Percentiles rank a stretch among this genome's conserved stretches.
Evolutionary conservation across 2,113 vertebrate species (phyloP).

Genomic region (Brachyhypopomus gauderio): DNA sequence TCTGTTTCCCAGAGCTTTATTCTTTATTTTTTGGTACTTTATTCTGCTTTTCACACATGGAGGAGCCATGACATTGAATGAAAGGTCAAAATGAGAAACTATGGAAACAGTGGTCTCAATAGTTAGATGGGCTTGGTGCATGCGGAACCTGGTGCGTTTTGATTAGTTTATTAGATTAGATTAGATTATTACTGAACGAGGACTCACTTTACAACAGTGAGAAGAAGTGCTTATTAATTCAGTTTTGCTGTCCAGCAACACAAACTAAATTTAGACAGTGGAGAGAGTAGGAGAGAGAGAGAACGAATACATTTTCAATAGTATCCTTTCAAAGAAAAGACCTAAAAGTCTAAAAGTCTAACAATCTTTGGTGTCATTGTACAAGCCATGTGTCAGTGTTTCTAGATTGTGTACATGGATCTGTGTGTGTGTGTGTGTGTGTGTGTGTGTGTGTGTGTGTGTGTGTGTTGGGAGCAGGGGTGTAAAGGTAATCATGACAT

Average conservation of each 20-base stretch:
- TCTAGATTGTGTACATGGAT: neutral
- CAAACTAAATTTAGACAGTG: neutral
- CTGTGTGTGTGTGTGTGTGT: neutral
- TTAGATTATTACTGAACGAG: neutral
- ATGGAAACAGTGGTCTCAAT: neutral
- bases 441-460: slow-evolving; percentile 27
- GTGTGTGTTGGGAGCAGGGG: slow-evolving; percentile 34
- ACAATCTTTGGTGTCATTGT: neutral
- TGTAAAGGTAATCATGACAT: slow-evolving; percentile 36
- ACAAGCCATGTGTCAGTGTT: neutral
- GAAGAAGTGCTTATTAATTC: neutral
- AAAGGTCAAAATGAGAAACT: neutral
- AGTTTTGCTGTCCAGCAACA: neutral
- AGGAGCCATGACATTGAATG: neutral
- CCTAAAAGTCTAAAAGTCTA: neutral
- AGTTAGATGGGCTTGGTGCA: neutral
- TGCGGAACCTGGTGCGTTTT: neutral
- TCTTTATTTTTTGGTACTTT: neutral
- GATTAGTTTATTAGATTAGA: too few relatives aligned
- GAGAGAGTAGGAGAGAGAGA: neutral
- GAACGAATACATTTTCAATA: neutral
- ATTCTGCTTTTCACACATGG: neutral
- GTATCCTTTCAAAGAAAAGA: neutral
- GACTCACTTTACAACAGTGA: neutral
- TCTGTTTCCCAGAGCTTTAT: neutral